Conservation (phyloP, 2,113 vertebrate genomes). For the Rhineura floridana region DNA sequence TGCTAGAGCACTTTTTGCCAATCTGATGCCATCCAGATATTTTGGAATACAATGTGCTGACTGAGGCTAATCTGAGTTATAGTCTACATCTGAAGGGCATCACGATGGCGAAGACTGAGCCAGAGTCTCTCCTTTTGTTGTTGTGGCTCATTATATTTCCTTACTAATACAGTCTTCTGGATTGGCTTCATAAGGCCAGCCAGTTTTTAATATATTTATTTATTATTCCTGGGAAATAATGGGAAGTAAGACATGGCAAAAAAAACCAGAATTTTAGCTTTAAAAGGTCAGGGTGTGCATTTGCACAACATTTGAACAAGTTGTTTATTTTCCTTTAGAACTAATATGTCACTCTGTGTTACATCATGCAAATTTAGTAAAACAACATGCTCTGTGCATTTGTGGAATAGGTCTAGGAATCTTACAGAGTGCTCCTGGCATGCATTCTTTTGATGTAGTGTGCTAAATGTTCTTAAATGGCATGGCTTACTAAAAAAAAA, state of each 20-base stretch:
- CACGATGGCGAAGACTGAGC: not conserved
- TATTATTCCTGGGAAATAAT: slow-evolving; percentile 6
- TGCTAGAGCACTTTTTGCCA: too few species aligned
- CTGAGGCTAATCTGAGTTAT: too few species aligned
- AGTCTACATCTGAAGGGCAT: too few species aligned
- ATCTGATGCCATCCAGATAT: too few species aligned
- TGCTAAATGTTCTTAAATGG: not conserved
- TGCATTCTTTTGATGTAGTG: not conserved
- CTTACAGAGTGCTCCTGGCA: not conserved
- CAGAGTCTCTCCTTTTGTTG: not conserved
- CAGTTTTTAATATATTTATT: not conserved
- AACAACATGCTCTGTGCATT: not conserved
- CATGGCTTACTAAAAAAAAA: not conserved
- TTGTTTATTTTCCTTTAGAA: slow-evolving; percentile 24
- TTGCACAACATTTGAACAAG: not conserved
- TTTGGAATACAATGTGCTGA: too few species aligned
- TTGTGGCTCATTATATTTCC: not conserved
- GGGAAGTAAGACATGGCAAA: not conserved
- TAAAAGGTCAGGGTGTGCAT: not conserved
- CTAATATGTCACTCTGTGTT: not conserved
- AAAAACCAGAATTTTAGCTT: slow-evolving; percentile 4
- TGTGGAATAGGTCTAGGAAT: not conserved
- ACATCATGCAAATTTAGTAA: slow-evolving; percentile 3
- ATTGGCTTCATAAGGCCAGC: not conserved
- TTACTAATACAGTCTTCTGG: not conserved